Base-by-base conservation (phyloP, 2,797 vertebrate genomes). In the Coccyzus lansbergi region DNA sequence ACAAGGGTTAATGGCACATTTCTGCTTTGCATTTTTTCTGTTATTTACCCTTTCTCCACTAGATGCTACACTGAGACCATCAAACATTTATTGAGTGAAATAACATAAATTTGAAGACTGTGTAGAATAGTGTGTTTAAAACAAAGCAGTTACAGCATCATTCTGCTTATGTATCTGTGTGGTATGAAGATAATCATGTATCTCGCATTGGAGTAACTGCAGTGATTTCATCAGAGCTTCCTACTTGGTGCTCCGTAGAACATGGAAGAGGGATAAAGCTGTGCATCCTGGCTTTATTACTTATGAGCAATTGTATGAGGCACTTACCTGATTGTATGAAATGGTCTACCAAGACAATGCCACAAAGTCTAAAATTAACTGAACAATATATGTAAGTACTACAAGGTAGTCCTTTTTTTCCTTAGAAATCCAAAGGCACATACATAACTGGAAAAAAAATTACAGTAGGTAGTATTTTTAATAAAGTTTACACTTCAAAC, bases 31-130 rank as follows among this genome's bases (percentile, higher is more conserved):
- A 7, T 49, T 84, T 87, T 93, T 88, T 76, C 68, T 93, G 95
- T 93, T 90, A 95, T 97, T 95, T 95, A 94, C 70, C 95, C 83
- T 93, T 82, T 88, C 86, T 95, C 92, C 63, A 77, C 78, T 93
- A 91, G 94, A 95, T 91, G 79, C 96, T 95, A 95, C 92, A 89
- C 70, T 42, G 83, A 86, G 88, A 95, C 96, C 88, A 90, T 92
- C 56, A 86, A 96, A 93, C 64, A 92, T 96, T 92, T 83, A 95
- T 84, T 85, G 92, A 95, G 52, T 69, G 77, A 94, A 94, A 90
- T 83, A 89, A 88, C 52, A 69, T 46, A 63, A 74, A 75, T 93
- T 58, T 81, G 88, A 88, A 89, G 82, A 86, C 59, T 69, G 58
- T 5, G 0, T 4, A 31, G 49, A 69, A 75, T 38, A 77, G 53